A percentile compares a stretch with the other conserved stretches of the same genome.
Conservation (phyloP, 2,797 vertebrate genomes). For the Microhierax caerulescens region DNA sequence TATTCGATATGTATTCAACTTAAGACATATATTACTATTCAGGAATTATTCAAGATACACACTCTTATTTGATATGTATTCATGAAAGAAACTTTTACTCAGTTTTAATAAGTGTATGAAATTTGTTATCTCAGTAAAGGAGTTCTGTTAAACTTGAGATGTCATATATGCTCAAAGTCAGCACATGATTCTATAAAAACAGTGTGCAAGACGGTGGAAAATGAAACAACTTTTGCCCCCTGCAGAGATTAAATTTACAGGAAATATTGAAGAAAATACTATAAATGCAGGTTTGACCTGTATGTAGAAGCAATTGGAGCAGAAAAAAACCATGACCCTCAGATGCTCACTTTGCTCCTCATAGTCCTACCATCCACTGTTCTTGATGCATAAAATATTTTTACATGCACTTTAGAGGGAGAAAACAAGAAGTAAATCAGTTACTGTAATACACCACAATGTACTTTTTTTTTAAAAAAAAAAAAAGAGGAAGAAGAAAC, state of each 20-base stretch:
- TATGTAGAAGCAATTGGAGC: background rate
- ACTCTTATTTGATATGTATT: background rate
- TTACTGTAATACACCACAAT: background rate
- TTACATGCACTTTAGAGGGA: background rate
- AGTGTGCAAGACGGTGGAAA: background rate
- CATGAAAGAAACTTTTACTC: background rate
- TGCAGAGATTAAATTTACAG: slow-evolving; percentile 45
- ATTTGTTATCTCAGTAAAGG: background rate
- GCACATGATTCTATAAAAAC: background rate
- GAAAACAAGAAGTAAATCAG: background rate
- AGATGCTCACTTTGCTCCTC: background rate
- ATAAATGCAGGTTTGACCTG: slow-evolving; percentile 8
- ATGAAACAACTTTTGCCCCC: background rate
- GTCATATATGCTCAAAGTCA: background rate
- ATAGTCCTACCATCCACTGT: background rate
- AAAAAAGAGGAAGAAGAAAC: background rate
- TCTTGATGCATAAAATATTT: background rate
- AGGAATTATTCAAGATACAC: background rate
- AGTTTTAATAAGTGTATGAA: background rate
- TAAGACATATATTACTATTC: background rate
- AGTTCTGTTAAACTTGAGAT: background rate
- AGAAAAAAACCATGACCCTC: background rate
- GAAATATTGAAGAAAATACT: slow-evolving; percentile 6
- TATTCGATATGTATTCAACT: background rate
- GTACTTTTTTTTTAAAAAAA: background rate